A percentile compares a stretch with the other conserved stretches of the same genome.
These are phyloP conservation scores for Bovichtus variegatus DNA, from an alignment of 2,797 vertebrate genomes.

Conservation along the genomic window DNA sequence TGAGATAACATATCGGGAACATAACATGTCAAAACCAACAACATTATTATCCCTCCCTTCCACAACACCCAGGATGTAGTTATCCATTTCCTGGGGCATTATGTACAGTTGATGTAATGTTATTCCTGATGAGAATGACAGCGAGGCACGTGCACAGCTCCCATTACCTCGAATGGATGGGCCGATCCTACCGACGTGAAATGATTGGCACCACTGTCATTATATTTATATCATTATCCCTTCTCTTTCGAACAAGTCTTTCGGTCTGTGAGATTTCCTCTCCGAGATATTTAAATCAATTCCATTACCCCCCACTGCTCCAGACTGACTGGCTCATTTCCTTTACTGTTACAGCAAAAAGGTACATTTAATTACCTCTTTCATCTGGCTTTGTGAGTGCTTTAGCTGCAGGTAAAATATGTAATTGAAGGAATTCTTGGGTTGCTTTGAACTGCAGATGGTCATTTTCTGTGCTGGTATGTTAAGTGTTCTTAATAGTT, in stretches of 20 bases:
- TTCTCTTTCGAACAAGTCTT: constrained; percentile 50
- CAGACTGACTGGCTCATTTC: constrained; percentile 68
- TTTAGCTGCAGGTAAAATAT: constrained; percentile 48
- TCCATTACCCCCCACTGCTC: constrained; percentile 48
- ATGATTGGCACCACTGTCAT: constrained; percentile 50
- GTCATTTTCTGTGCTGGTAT: constrained; percentile 2
- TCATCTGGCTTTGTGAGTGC: constrained; percentile 21
- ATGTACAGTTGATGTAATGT: constrained; percentile 64
- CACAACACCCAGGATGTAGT: constrained; percentile 61
- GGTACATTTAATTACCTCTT: constrained; percentile 57
- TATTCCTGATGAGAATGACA: constrained; percentile 50
- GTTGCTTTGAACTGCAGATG: constrained; percentile 19
- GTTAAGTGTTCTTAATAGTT: not conserved
- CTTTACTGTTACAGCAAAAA: constrained; percentile 50
- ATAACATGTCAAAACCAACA: constrained; percentile 56
- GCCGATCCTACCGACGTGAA: constrained; percentile 41
- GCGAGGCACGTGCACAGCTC: constrained; percentile 22
- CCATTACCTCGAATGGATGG: constrained; percentile 50
- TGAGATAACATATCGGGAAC: constrained; percentile 48
- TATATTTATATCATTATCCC: constrained; percentile 58
- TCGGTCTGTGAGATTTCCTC: constrained; percentile 60
- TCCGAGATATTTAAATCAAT: constrained; percentile 64
- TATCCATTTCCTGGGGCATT: constrained; percentile 70
- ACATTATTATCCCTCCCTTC: constrained; percentile 38
- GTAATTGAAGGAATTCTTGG: constrained; percentile 1